These are phyloP conservation scores for Calonectris borealis DNA, from an alignment of 2,113 vertebrate genomes.

Conservation along the genomic window DNA sequence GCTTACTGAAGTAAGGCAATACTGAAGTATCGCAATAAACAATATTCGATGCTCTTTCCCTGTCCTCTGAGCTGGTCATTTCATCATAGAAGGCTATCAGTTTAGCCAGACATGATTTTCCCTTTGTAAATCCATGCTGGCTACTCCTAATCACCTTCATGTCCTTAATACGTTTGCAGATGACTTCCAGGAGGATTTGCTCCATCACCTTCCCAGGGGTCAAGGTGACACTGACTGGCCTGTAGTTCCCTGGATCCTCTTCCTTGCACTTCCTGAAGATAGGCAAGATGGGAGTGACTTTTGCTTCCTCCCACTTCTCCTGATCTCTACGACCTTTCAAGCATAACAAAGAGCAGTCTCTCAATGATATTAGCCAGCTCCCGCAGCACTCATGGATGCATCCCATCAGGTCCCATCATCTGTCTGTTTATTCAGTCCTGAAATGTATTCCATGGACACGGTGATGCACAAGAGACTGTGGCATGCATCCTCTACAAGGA, in stretches of 20 bases:
- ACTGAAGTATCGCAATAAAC: neutral
- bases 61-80: neutral
- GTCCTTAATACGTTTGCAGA: neutral
- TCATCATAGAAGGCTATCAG: neutral
- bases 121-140: neutral
- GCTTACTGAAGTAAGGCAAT: neutral
- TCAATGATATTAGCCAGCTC: neutral
- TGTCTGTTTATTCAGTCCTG: neutral
- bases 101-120: neutral
- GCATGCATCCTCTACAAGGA: neutral
- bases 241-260: neutral
- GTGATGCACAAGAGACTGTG: neutral
- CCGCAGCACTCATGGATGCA: neutral
- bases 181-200: neutral
- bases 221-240: neutral
- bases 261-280: neutral
- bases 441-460: neutral
- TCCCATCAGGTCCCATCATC: neutral
- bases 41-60: neutral
- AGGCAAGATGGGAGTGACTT: neutral
- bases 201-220: neutral
- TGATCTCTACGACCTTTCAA: neutral
- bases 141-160: neutral
- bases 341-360: neutral
- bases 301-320: neutral